A percentile compares a stretch with the other conserved stretches of the same genome.
Conservation (phyloP, 2,797 vertebrate species). For the Callimico goeldii region DNA sequence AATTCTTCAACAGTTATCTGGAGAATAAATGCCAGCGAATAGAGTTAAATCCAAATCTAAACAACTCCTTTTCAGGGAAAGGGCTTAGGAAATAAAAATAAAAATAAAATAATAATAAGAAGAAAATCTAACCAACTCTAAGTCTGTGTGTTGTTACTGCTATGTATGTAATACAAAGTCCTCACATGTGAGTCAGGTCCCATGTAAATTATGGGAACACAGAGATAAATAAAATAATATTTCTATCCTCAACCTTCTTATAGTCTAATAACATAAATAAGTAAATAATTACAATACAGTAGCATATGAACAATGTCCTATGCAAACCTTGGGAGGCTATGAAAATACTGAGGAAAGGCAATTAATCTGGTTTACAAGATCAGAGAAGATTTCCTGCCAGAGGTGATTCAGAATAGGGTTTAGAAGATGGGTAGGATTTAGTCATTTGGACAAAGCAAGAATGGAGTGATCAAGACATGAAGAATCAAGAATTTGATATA, state of each 20-base stretch:
- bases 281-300: neutral
- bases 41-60: neutral
- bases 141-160: neutral
- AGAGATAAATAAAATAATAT: neutral
- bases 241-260: neutral
- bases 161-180: neutral
- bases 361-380: neutral
- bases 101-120: neutral
- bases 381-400: neutral
- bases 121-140: neutral
- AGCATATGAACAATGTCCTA: neutral
- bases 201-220: neutral
- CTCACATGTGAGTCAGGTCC: neutral
- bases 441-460: neutral
- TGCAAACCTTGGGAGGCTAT: neutral
- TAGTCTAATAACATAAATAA: neutral
- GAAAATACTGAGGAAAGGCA: neutral
- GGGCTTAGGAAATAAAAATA: neutral
- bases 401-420: neutral
- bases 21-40: neutral
- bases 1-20: neutral
- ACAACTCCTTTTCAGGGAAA: neutral
- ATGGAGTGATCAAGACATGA: neutral
- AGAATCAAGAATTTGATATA: neutral
- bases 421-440: neutral